Evolutionary conservation across 2,113 vertebrate species (phyloP).

Genomic region (Poeciliopsis prolifica): DNA sequence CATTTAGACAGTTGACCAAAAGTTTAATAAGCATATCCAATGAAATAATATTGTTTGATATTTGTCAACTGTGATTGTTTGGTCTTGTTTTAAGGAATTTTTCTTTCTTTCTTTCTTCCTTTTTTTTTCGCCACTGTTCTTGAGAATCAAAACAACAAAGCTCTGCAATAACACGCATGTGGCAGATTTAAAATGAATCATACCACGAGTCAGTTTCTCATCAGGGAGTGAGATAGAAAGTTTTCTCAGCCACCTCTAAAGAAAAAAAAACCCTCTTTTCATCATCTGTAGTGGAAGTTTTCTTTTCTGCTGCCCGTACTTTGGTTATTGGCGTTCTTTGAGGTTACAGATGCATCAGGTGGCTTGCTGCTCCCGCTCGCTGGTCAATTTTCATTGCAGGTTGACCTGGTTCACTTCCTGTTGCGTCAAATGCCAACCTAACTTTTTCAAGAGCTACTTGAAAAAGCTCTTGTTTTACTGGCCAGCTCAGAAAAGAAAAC

Average conservation of each 20-base stretch:
- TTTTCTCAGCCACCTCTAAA: background rate
- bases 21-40: background rate
- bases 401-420: background rate
- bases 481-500: background rate
- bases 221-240: background rate
- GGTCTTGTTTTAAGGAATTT: background rate
- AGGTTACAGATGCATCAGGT: background rate
- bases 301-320: background rate
- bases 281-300: background rate
- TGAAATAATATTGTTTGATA: background rate
- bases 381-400: slow-evolving; percentile 1
- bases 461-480: background rate
- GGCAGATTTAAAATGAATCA: slow-evolving; percentile 10
- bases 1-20: too few relatives aligned
- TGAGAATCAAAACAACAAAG: background rate
- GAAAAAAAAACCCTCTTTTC: background rate
- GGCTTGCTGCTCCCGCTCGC: slow-evolving; percentile 32
- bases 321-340: background rate
- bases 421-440: background rate
- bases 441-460: background rate
- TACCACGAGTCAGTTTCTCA: slow-evolving; percentile 3
- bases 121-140: background rate
- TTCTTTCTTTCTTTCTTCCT: background rate
- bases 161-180: background rate
- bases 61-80: background rate